phyloP scores from a whole-genome alignment of 2,113 vertebrate species.

The Platysternon megacephalum region DNA sequence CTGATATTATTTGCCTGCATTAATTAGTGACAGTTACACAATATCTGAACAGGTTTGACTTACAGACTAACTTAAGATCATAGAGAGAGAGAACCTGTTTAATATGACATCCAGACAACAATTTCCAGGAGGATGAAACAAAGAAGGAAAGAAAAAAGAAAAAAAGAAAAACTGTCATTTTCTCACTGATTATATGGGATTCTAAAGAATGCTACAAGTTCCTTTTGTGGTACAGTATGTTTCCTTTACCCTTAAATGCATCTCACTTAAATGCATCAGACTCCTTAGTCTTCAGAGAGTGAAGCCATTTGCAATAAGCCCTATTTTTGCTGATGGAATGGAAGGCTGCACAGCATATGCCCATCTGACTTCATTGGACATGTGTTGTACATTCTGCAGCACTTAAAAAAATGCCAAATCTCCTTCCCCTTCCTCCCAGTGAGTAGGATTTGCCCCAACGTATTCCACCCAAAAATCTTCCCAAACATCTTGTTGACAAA shows the following conservation, averaged over 20 bases:
- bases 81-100: background rate
- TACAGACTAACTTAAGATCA: conserved; percentile 29
- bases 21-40: background rate
- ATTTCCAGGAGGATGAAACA: background rate
- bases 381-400: background rate
- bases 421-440: background rate
- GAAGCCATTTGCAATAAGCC: background rate
- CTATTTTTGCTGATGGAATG: background rate
- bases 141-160: background rate
- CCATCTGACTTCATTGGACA: background rate
- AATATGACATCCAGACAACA: background rate
- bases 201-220: background rate
- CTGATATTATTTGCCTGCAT: conserved; percentile 40
- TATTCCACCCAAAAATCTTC: background rate
- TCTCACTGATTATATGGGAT: background rate
- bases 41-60: conserved; percentile 45
- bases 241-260: background rate
- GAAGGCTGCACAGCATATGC: background rate
- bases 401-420: background rate
- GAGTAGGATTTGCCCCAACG: background rate
- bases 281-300: background rate
- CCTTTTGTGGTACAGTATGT: background rate
- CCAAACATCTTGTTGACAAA: background rate
- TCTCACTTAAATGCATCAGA: background rate
- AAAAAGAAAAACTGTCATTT: background rate